Evolutionary conservation across 2,797 vertebrate species (phyloP).

Genomic region (Sebastes kiyomatsui): DNA sequence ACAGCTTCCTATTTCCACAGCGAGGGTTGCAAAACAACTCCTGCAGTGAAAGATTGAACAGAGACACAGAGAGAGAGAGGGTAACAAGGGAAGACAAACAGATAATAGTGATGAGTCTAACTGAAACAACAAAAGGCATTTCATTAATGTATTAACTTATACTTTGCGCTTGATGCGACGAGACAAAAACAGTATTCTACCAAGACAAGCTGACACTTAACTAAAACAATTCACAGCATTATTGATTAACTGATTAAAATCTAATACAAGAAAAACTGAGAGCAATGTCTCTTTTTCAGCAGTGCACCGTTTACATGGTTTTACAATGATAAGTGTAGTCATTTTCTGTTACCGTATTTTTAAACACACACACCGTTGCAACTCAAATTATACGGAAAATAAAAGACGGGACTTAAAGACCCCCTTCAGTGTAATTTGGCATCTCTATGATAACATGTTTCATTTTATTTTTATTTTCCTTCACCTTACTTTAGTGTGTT

Average conservation of each 20-base stretch:
- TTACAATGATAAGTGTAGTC: neutral
- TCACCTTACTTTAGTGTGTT: no score
- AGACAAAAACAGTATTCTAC: constrained; percentile 22
- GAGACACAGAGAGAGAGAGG: neutral
- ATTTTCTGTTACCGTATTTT: neutral
- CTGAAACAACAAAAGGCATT: constrained; percentile 9
- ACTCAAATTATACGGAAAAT: neutral
- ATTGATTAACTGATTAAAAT: constrained; percentile 16
- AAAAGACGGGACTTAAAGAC: neutral
- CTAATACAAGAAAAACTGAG: constrained; percentile 2
- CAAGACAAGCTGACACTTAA: constrained; percentile 7
- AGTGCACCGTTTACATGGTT: neutral
- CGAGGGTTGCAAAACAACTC: constrained; percentile 33
- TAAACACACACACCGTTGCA: neutral
- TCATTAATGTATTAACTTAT: neutral
- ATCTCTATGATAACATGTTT: no score
- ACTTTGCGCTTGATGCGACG: neutral
- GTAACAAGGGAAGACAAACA: neutral
- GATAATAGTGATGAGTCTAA: constrained; percentile 3
- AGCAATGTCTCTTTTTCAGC: neutral
- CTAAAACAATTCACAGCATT: constrained; percentile 32
- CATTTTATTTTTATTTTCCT: no score
- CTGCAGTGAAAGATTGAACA: constrained; percentile 38
- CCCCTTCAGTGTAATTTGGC: no score
- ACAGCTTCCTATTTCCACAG: constrained; percentile 50